A percentile compares a stretch with the other conserved stretches of the same genome.
These are phyloP conservation scores for Ameiurus melas DNA, from an alignment of 2,113 vertebrate genomes.

Conservation along the genomic window DNA sequence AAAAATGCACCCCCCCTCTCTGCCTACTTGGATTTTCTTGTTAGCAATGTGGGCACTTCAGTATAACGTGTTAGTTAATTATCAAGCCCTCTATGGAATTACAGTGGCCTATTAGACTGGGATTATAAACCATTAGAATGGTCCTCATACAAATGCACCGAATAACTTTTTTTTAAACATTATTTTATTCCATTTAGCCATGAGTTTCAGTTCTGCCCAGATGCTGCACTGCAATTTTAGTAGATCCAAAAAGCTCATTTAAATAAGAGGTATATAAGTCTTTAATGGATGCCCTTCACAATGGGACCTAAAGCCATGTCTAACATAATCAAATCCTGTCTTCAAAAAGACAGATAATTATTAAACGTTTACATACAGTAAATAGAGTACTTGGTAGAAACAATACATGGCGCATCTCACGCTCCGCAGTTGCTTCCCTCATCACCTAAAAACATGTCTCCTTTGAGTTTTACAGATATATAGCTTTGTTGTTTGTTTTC, in stretches of 20 bases:
- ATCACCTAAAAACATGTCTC: neutral
- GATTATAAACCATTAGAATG: neutral
- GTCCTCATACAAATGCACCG: slow-evolving; percentile 1
- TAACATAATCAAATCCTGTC: neutral
- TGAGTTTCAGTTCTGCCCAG: neutral
- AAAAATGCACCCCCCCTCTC: neutral
- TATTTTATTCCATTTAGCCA: neutral
- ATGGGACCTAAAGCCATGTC: neutral
- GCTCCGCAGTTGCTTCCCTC: neutral
- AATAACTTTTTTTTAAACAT: slow-evolving; percentile 2
- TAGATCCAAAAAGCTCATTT: neutral
- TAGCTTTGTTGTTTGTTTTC: neutral
- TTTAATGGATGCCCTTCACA: neutral
- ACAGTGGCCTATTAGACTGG: neutral
- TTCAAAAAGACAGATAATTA: neutral
- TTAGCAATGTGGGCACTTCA: neutral
- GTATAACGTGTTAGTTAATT: neutral
- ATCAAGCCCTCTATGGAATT: slow-evolving; percentile 13
- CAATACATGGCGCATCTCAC: neutral
- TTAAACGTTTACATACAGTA: neutral
- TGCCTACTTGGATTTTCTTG: neutral
- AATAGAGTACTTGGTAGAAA: neutral
- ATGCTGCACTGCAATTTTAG: neutral
- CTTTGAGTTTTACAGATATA: neutral
- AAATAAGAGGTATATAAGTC: neutral